phyloP scores from a whole-genome alignment of 2,797 vertebrate genomes.

The Danio choprae region DNA sequence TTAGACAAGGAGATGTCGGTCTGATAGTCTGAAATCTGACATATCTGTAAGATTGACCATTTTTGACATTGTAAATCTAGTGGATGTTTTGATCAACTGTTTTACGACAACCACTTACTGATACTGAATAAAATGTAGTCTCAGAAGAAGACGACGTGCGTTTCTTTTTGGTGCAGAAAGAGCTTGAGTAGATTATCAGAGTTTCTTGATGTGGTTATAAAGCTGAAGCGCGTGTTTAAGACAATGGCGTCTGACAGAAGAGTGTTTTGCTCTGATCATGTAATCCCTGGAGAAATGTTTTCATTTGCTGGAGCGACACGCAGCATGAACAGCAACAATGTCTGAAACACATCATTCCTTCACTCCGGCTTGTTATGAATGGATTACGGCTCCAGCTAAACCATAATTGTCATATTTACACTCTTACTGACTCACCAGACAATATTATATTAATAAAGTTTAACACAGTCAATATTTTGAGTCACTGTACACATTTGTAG shows the following conservation, averaged over 20 bases:
- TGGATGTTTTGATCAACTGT: too few species aligned
- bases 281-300: slow-evolving; percentile 50
- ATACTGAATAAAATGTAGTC: too few species aligned
- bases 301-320: slow-evolving; percentile 52
- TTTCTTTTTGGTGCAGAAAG: neutral
- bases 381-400: slow-evolving; percentile 41
- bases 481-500: neutral
- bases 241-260: slow-evolving; percentile 21
- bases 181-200: neutral
- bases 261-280: slow-evolving; percentile 39
- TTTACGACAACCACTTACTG: too few species aligned
- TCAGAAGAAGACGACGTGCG: too few species aligned
- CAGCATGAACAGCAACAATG: slow-evolving; percentile 52
- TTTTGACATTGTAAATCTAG: too few species aligned
- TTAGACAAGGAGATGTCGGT: too few species aligned
- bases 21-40: too few species aligned
- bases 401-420: slow-evolving; percentile 35
- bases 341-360: slow-evolving; percentile 38
- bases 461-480: slow-evolving; percentile 13
- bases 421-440: slow-evolving; percentile 8
- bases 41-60: too few species aligned
- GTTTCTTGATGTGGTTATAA: slow-evolving; percentile 16
- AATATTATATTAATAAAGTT: neutral
- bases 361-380: slow-evolving; percentile 24
- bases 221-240: slow-evolving; percentile 9